Percentiles rank a stretch among this genome's conserved stretches.
Conservation (phyloP, 2,888 invertebrate species). For the Hirtodrosophila histrioides region DNA sequence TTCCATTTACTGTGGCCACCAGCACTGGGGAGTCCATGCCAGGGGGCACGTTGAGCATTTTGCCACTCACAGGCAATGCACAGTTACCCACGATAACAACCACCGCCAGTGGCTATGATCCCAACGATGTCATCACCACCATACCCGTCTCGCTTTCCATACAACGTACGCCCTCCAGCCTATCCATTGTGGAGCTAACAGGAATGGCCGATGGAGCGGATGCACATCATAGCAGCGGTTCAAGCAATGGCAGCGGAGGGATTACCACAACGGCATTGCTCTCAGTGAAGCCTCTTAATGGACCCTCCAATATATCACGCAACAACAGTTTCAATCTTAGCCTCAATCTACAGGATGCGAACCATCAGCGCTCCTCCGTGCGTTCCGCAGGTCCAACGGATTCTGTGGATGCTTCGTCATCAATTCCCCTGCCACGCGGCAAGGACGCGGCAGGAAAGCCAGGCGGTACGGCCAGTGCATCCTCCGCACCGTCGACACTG, state of each 20-base stretch:
- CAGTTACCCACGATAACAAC: slow-evolving; percentile 80
- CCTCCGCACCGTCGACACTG: slow-evolving; percentile 83
- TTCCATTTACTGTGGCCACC: slow-evolving; percentile 82
- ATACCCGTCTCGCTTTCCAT: slow-evolving; percentile 82
- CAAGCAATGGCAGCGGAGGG: slow-evolving; percentile 54
- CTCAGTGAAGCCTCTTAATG: slow-evolving; percentile 77
- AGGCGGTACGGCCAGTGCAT: slow-evolving; percentile 44
- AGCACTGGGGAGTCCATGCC: slow-evolving; percentile 78
- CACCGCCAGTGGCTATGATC: slow-evolving; percentile 71
- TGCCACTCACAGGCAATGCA: slow-evolving; percentile 71
- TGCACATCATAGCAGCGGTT: slow-evolving; percentile 51
- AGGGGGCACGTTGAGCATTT: slow-evolving; percentile 80
- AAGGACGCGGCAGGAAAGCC: slow-evolving; percentile 27
- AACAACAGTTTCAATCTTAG: slow-evolving; percentile 82
- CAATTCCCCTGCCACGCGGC: slow-evolving; percentile 37
- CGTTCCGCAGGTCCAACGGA: slow-evolving; percentile 65
- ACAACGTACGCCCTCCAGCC: slow-evolving; percentile 74
- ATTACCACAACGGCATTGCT: slow-evolving; percentile 74
- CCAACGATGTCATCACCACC: slow-evolving; percentile 76
- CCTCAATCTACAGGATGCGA: slow-evolving; percentile 72
- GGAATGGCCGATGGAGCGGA: slow-evolving; percentile 41
- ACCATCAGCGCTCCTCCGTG: slow-evolving; percentile 77
- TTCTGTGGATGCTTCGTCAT: slow-evolving; percentile 43
- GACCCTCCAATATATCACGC: slow-evolving; percentile 71
- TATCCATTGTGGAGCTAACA: slow-evolving; percentile 76